phyloP scores from a whole-genome alignment of 2,797 vertebrate genomes.

The Urocyon cinereoargenteus region DNA sequence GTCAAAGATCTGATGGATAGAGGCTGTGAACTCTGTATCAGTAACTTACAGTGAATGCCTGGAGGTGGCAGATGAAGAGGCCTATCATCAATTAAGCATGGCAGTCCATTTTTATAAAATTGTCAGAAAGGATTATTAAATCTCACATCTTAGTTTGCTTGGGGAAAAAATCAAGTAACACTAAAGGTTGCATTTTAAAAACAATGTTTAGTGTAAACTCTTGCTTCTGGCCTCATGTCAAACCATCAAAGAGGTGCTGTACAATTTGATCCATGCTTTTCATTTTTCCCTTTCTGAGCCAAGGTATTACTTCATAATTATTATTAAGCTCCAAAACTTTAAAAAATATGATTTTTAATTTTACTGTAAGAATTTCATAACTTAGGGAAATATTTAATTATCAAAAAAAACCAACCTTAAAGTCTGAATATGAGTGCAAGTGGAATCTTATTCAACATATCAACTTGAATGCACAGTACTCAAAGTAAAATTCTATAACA shows the following conservation, averaged over 20 bases:
- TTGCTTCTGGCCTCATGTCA: slow-evolving; percentile 54
- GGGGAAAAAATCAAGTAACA: slow-evolving; percentile 52
- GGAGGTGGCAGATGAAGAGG: slow-evolving; percentile 22
- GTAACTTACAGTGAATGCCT: not conserved
- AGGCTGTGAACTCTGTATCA: slow-evolving; percentile 57
- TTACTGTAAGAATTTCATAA: not conserved
- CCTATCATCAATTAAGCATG: slow-evolving; percentile 72
- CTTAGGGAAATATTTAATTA: not conserved
- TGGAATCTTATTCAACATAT: not conserved
- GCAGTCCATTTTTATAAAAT: slow-evolving; percentile 68
- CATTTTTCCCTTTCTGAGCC: slow-evolving; percentile 10
- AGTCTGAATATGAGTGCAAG: not conserved
- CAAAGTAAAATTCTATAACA: not conserved
- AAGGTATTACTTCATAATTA: not conserved
- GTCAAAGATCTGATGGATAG: slow-evolving; percentile 59
- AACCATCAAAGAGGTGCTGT: slow-evolving; percentile 3
- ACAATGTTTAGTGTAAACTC: slow-evolving; percentile 55
- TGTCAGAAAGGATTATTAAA: slow-evolving; percentile 73
- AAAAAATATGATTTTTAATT: not conserved
- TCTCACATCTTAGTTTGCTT: slow-evolving; percentile 64
- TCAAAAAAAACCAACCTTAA: not conserved
- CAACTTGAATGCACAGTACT: not conserved
- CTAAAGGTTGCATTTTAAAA: slow-evolving; percentile 72
- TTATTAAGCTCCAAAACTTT: not conserved
- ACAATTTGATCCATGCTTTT: not conserved